These are phyloP conservation scores for Tympanuchus pallidicinctus DNA, from an alignment of 2,113 vertebrate genomes.

Conservation along the genomic window DNA sequence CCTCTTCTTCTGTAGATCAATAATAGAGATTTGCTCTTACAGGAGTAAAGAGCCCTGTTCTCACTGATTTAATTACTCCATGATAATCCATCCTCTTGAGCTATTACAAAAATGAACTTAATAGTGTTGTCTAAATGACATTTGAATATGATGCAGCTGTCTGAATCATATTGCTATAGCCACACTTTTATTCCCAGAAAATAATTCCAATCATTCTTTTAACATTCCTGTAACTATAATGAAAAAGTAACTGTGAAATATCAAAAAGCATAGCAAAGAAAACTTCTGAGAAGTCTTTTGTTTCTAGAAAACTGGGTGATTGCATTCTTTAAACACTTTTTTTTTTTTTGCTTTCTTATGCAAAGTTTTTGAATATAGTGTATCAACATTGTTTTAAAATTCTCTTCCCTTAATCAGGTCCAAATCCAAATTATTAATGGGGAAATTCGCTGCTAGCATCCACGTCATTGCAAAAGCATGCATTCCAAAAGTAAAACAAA, in stretches of 20 bases:
- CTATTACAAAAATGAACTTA: conserved; percentile 52
- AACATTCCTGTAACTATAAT: not conserved
- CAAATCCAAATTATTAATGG: not conserved
- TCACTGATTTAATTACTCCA: conserved; percentile 36
- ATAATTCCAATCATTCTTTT: not conserved
- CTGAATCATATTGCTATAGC: conserved; percentile 32
- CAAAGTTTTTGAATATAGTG: not conserved
- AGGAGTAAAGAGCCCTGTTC: conserved; percentile 28
- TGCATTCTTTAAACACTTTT: accelerated
- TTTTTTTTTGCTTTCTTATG: not conserved
- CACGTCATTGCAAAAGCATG: not conserved
- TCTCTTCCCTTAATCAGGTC: not conserved
- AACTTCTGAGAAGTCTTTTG: not conserved
- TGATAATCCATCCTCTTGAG: conserved; percentile 33
- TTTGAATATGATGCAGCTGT: conserved; percentile 52
- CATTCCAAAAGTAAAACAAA: not conserved
- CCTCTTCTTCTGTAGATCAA: conserved; percentile 42
- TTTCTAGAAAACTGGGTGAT: not conserved
- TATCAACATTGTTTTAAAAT: not conserved
- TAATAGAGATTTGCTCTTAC: conserved; percentile 47
- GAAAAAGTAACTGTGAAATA: not conserved
- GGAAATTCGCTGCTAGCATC: not conserved
- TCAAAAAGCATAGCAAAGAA: not conserved
- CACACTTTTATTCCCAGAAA: conserved; percentile 7
- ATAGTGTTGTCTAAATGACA: conserved; percentile 37